Base-by-base conservation (phyloP, 2,888 invertebrate species). In the Carterocephalus palaemon region DNA sequence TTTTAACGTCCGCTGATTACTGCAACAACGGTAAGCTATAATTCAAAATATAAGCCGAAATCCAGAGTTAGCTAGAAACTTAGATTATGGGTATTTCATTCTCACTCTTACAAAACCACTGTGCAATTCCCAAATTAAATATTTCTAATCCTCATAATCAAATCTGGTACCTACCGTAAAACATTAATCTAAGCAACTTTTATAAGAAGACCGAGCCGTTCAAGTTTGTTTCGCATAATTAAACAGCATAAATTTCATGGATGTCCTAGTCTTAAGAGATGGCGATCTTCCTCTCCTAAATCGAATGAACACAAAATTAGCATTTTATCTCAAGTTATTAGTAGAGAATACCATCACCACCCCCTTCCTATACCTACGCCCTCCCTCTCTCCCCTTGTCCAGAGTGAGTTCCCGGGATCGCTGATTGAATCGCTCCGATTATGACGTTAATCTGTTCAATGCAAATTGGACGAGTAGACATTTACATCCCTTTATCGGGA, bases 381-480 rank as follows among this genome's bases (percentile, higher is more conserved):
- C 45, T 56, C 39, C 47, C 49, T 49, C 52, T 42, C 45, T 42
- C 48, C 48, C 56, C 50, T 62, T 57, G 67, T 64, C 75, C 72
- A 75, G 72, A 75, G 73, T 69, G 67, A 69, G 70, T 70, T 70
- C 70, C 62, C 67, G 64, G 71, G 71, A 78, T 80, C 74, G 72
- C 77, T 83, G 85, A 86, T 86, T 83, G 84, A 84, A 83, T 84
- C 82, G 75, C 70, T 66, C 70, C 78, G 85, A 84, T 84, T 85
- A 86, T 86, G 84, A 84, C 84, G 80, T 80, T 86, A 85, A 86
- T 86, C 85, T 82, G 82, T 80, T 82, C 81, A 76, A 84, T 84
- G 85, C 79, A 86, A 85, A 86, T 86, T 85, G 83, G 75, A 81
- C 75, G 75, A 80, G 74, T 75, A 78, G 79, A 77, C 80, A 81